Percentiles rank a stretch among this genome's conserved stretches.
Conservation (phyloP, 35 echinoderm and acorn worm genomes). For the Stichopus chloronotus region DNA sequence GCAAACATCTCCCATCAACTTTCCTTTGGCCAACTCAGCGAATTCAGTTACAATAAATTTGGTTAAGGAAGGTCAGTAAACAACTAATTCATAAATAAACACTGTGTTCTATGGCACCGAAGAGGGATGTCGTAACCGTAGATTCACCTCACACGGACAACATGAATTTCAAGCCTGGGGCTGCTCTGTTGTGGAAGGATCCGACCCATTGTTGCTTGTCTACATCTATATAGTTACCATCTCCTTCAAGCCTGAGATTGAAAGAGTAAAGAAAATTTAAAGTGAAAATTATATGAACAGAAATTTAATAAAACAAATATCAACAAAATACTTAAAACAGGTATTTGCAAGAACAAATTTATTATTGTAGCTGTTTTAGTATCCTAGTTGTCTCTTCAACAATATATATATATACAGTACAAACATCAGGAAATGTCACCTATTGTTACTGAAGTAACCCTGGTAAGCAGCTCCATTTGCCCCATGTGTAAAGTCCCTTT, state of each 20-base stretch:
- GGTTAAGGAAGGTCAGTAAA: no score
- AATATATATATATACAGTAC: no score
- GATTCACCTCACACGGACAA: slow-evolving; percentile 52
- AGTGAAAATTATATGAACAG: not conserved
- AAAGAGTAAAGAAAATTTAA: slow-evolving; percentile 36
- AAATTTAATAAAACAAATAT: not conserved
- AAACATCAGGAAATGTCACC: slow-evolving; percentile 28
- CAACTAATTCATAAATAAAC: no score
- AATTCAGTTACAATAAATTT: no score
- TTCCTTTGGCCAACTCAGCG: no score
- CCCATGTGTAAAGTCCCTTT: slow-evolving; percentile 81
- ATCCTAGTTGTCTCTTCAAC: no score
- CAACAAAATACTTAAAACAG: no score
- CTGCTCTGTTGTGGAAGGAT: slow-evolving; percentile 86
- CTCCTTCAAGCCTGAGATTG: slow-evolving; percentile 81
- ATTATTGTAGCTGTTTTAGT: not conserved
- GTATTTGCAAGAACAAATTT: not conserved
- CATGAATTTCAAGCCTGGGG: slow-evolving; percentile 92
- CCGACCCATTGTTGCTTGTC: slow-evolving; percentile 90
- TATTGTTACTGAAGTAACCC: slow-evolving; percentile 81
- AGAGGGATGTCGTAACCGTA: not conserved
- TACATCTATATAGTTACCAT: slow-evolving; percentile 80
- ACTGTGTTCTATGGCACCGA: no score
- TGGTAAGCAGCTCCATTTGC: slow-evolving; percentile 90
- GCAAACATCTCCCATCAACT: no score